These are phyloP conservation scores for Sebastes fasciatus DNA, from an alignment of 2,113 vertebrate species.

Conservation along the genomic window DNA sequence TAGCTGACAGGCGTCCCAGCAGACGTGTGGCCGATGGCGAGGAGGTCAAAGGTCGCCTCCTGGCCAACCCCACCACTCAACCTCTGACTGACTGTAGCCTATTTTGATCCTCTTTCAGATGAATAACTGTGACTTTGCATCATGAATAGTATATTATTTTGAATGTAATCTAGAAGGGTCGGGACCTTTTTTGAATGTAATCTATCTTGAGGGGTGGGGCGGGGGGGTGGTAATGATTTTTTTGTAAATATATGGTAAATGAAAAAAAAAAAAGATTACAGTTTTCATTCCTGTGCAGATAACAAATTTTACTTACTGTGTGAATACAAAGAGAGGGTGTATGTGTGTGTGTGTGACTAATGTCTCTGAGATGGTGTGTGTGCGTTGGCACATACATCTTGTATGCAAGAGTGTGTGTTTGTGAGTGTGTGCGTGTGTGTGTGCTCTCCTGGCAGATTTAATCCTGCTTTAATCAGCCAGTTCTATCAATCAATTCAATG, in stretches of 20 bases:
- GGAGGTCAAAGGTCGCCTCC: conserved; percentile 63
- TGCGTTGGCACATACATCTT: conserved; percentile 35
- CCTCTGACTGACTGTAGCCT: conserved; percentile 78
- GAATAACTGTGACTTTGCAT: conserved; percentile 91
- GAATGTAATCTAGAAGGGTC: conserved; percentile 80
- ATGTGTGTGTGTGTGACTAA: conserved; percentile 78
- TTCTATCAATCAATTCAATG: conserved; percentile 88
- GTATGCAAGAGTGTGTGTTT: conserved; percentile 44
- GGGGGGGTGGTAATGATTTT: conserved; percentile 25
- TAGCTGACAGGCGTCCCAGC: conserved; percentile 42
- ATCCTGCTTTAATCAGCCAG: conserved; percentile 92
- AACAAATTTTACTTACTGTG: conserved; percentile 75
- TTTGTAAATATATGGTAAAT: conserved; percentile 78
- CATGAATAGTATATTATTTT: conserved; percentile 88
- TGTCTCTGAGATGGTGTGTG: conserved; percentile 75
- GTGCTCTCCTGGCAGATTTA: conserved; percentile 92
- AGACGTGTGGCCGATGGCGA: conserved; percentile 45
- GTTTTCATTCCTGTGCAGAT: conserved; percentile 78
- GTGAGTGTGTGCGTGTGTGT: conserved; percentile 37
- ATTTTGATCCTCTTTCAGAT: conserved; percentile 79
- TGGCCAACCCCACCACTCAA: conserved; percentile 44
- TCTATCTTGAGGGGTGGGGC: conserved; percentile 54
- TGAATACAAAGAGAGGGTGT: conserved; percentile 72
- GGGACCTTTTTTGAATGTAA: conserved; percentile 83
- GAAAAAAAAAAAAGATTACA: conserved; percentile 63